Base-by-base conservation (phyloP, 2,113 vertebrate species). In the Labeo catla region DNA sequence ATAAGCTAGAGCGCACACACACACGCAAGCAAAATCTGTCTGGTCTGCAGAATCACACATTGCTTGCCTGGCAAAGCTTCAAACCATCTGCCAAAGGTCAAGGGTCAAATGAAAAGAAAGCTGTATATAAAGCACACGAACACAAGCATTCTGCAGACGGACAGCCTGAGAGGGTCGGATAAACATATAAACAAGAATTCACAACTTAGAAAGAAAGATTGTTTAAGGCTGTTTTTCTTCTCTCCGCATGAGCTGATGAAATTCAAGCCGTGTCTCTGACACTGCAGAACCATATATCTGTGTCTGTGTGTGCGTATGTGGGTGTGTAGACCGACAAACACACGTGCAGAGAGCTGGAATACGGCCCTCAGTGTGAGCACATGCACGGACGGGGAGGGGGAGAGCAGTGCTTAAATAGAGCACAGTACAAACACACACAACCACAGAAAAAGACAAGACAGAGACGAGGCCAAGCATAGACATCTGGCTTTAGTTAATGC, bases 11-110 rank as follows among this genome's bases (percentile, higher is more conserved):
- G 73, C 43, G 28, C 80, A 86, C 86, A 85, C 73, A 83, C 84
- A 86, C 68, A 84, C 81, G 65, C 61, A 86, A 15, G 84, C 68
- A 86, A 83, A 90, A 88, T 90, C 87, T 88, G 87, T 88, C 87
- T 88, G 89, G 85, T 88, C 89, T 86, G 87, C 85, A 88, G 74
- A 90, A 88, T 87, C 87, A 88, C 89, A 88, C 83, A 85, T 43
- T 68, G 78, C 82, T 84, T 89, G 68, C 50, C 78, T 88, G 87
- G 89, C 89, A 84, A 83, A 85, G 87, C 87, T 87, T 88, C 89
- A 88, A 90, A 90, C 85, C 89, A 90, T 90, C 89, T 90, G 89
- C 78, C 87, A 87, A 83, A 90, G 89, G 87, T 90, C 85, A 90
- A 87, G 78, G 81, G 87, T 90, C 85, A 87, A 80, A 84, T 65